Evolutionary conservation across 1,140 invertebrate species (phyloP).

Genomic region (Sminthurides bifidus): DNA sequence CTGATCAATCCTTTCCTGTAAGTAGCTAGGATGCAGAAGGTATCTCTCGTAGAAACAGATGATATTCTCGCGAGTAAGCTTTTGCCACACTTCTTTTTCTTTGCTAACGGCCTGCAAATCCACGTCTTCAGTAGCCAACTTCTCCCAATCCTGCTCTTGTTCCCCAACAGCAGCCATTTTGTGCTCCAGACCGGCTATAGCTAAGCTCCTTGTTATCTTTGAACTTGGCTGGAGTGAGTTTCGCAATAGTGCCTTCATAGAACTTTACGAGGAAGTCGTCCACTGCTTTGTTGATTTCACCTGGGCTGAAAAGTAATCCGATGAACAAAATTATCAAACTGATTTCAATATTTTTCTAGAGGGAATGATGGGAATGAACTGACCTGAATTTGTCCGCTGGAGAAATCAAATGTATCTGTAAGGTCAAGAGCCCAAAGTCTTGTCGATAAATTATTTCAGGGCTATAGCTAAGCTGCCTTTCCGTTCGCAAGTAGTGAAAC

Average conservation of each 20-base stretch:
- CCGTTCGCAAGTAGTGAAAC: background rate
- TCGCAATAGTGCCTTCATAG: background rate
- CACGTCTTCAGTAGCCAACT: background rate
- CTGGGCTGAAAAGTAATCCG: background rate
- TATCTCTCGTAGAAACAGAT: conserved; percentile 1
- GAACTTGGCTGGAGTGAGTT: background rate
- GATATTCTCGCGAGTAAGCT: background rate
- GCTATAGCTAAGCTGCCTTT: background rate
- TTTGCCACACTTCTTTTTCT: background rate
- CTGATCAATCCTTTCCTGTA: background rate
- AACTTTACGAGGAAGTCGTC: conserved; percentile 3
- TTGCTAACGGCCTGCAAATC: background rate
- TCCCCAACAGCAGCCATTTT: background rate
- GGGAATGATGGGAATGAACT: background rate
- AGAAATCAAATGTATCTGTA: conserved; percentile 3
- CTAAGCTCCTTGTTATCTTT: background rate
- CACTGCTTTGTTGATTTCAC: background rate
- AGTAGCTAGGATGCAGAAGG: background rate
- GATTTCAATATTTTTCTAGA: background rate
- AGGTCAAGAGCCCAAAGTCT: background rate
- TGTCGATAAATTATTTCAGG: background rate
- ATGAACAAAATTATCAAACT: background rate
- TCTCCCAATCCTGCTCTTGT: background rate
- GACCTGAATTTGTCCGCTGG: conserved; percentile 1
- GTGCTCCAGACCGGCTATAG: background rate